Evolutionary conservation across 2,113 vertebrate genomes (phyloP).

Genomic region (Cacatua alba): DNA sequence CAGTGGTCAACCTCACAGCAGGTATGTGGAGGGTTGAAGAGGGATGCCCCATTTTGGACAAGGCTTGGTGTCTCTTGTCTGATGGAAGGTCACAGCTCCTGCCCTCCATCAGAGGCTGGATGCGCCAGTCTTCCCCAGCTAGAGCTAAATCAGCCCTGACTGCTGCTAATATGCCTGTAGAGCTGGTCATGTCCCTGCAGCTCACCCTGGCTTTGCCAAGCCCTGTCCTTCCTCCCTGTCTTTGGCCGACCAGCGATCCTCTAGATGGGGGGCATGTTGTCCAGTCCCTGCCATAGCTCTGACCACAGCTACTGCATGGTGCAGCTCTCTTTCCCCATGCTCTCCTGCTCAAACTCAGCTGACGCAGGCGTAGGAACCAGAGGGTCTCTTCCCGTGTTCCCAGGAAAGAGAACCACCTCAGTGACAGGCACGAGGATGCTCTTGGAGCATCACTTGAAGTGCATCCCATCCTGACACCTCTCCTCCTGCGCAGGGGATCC

Average conservation of each 20-base stretch:
- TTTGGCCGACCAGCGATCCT: background rate
- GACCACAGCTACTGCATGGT: fast-evolving
- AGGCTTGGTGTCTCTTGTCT: background rate
- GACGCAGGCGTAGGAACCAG: background rate
- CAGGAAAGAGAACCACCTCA: background rate
- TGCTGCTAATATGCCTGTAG: background rate
- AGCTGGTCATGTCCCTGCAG: background rate
- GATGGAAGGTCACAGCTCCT: background rate
- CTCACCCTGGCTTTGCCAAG: background rate
- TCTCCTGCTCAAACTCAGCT: background rate
- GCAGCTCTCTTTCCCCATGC: background rate
- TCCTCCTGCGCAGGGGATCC: slow-evolving; percentile 83
- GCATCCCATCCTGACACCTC: background rate
- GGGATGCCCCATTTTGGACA: background rate
- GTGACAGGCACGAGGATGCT: background rate
- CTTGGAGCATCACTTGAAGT: background rate
- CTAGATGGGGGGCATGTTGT: fast-evolving
- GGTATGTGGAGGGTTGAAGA: slow-evolving; percentile 59
- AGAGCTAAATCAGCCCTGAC: background rate
- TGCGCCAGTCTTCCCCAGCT: background rate
- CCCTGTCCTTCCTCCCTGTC: background rate
- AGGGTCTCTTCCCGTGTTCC: fast-evolving
- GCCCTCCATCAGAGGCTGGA: background rate
- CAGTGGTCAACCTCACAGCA: slow-evolving; percentile 95
- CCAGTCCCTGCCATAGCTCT: fast-evolving